Conservation (phyloP, 2,888 invertebrate genomes). For the Drosophila mimetica region DNA sequence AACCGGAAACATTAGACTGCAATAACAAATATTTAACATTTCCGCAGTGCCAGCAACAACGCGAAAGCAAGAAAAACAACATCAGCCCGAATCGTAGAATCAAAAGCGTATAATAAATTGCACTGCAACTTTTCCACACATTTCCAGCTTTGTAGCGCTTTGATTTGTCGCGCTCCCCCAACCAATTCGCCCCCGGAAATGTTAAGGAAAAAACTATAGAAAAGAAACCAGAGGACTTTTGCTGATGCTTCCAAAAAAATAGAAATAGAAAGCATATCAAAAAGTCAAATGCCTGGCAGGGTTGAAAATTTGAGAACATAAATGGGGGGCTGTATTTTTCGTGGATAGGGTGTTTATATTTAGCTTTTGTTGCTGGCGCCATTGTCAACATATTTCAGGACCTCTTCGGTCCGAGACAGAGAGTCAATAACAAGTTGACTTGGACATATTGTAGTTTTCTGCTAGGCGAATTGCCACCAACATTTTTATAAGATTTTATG, state of each 20-base stretch:
- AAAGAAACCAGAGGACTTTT: slow-evolving; percentile 56
- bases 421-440: slow-evolving; percentile 74
- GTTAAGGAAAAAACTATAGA: slow-evolving; percentile 20
- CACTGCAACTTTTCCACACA: slow-evolving; percentile 57
- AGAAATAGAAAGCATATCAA: slow-evolving; percentile 55
- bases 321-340: slow-evolving; percentile 3
- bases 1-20: slow-evolving; percentile 77
- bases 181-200: slow-evolving; percentile 46
- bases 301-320: slow-evolving; percentile 55
- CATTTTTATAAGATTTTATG: slow-evolving; percentile 61
- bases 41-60: slow-evolving; percentile 57
- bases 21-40: slow-evolving; percentile 82
- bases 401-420: slow-evolving; percentile 29
- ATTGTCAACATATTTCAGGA: slow-evolving; percentile 79
- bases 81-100: slow-evolving; percentile 46
- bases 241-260: slow-evolving; percentile 67
- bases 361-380: slow-evolving; percentile 72
- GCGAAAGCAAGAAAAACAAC: slow-evolving; percentile 28
- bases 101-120: slow-evolving; percentile 72
- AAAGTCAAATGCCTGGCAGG: slow-evolving; percentile 75
- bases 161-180: slow-evolving; percentile 62
- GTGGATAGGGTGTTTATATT: slow-evolving; percentile 16
- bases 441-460: slow-evolving; percentile 29
- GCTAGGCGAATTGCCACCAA: slow-evolving; percentile 21
- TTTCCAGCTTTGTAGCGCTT: slow-evolving; percentile 67